Percentiles rank a stretch among this genome's conserved stretches.
phyloP scores from a whole-genome alignment of 2,888 invertebrate genomes.

The Ophioninae sp. region DNA sequence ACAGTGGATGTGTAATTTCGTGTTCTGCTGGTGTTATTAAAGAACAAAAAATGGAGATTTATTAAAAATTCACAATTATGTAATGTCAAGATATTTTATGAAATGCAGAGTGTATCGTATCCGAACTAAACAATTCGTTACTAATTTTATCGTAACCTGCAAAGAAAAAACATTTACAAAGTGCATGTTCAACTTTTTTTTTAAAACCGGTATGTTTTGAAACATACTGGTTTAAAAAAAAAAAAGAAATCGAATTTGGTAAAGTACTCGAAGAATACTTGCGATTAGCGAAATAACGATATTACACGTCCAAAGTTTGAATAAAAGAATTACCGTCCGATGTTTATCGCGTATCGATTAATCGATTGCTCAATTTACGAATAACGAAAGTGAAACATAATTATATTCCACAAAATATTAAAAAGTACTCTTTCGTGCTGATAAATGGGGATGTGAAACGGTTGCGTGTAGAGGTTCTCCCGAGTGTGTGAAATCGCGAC shows the following conservation, averaged over 20 bases:
- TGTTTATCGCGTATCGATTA: neutral
- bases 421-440: neutral
- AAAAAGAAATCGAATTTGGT: no score
- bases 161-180: no score
- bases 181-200: neutral
- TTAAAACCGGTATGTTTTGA: no score
- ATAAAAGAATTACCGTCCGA: neutral
- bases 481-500: slow-evolving; percentile 5
- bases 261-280: no score
- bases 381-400: neutral
- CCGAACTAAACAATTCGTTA: no score
- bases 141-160: no score
- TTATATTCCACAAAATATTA: neutral
- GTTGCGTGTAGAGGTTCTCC: neutral
- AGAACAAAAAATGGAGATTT: no score
- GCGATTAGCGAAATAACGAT: neutral
- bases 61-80: neutral
- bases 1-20: no score
- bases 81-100: neutral
- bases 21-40: no score
- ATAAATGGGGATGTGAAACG: neutral
- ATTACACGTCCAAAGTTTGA: neutral
- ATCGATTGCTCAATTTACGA: neutral
- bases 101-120: neutral
- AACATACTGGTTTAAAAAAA: no score